Conservation (phyloP, 2,888 invertebrate genomes). For the Celastrina argiolus region DNA sequence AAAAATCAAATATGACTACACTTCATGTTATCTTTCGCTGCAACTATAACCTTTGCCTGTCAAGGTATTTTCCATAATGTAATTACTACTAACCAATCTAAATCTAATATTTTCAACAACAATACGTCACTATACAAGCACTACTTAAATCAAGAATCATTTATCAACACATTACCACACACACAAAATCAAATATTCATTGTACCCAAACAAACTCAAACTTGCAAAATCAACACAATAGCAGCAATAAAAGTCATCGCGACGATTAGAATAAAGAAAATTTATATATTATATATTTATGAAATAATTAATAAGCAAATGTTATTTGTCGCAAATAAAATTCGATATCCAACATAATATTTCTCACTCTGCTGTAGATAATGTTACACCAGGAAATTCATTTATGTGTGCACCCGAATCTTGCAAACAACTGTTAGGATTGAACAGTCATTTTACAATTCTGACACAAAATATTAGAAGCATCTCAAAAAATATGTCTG, state of each 20-base stretch:
- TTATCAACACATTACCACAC: neutral
- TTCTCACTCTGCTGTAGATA: neutral
- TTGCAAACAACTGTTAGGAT: neutral
- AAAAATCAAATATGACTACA: neutral
- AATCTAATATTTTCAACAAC: neutral
- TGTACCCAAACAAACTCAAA: neutral
- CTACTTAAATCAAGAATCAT: neutral
- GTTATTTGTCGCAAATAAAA: neutral
- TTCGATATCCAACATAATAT: neutral
- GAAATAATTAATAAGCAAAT: neutral
- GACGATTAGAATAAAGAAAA: neutral
- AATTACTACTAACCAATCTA: neutral
- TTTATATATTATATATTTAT: neutral
- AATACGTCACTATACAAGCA: no score
- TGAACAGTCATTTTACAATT: neutral
- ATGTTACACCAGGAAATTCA: neutral
- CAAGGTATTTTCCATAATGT: neutral
- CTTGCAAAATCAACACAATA: neutral
- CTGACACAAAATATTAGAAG: neutral
- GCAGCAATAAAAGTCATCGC: neutral
- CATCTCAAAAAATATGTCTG: neutral
- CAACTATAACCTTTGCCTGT: neutral
- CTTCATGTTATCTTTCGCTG: neutral
- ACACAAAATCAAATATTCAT: neutral
- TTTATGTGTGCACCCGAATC: neutral